These are phyloP conservation scores for Pongo abelii DNA, from an alignment of 2,113 vertebrate species.

Conservation along the genomic window DNA sequence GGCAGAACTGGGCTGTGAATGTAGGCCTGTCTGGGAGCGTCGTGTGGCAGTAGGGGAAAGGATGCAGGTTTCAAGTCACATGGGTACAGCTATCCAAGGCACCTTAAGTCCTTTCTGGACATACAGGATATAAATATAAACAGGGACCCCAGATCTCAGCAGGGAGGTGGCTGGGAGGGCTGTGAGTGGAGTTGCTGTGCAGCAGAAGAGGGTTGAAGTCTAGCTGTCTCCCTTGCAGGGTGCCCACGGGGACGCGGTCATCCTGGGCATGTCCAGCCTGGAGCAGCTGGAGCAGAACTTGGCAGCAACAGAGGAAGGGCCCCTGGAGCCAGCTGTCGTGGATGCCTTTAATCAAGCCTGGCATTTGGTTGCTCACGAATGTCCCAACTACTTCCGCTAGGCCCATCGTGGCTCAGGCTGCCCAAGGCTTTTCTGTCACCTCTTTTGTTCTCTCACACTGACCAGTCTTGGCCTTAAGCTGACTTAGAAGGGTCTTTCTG, in stretches of 20 bases:
- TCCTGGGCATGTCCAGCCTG: slow-evolving; percentile 92
- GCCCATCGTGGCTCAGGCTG: slow-evolving; percentile 81
- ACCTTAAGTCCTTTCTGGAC: background rate
- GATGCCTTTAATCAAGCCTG: slow-evolving; percentile 90
- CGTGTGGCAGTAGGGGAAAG: rapidly evolving
- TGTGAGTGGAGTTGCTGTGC: background rate
- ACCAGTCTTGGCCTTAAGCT: background rate
- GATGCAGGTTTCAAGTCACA: background rate
- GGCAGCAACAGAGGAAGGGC: slow-evolving; percentile 84
- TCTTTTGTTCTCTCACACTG: slow-evolving; percentile 25
- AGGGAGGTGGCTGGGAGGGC: background rate
- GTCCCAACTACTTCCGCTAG: slow-evolving; percentile 93
- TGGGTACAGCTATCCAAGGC: background rate
- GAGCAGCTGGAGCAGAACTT: slow-evolving; percentile 93
- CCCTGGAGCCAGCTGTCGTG: slow-evolving; percentile 87
- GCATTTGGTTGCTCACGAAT: slow-evolving; percentile 88
- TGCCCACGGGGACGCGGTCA: slow-evolving; percentile 88
- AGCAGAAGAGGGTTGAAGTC: background rate
- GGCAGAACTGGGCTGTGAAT: background rate
- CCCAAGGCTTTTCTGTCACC: slow-evolving; percentile 86
- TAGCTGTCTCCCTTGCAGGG: slow-evolving; percentile 79
- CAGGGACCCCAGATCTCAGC: too few species aligned
- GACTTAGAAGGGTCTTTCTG: background rate
- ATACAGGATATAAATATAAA: background rate
- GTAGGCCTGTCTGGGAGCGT: background rate